These are phyloP conservation scores for Cyprinella venusta DNA, from an alignment of 2,797 vertebrate species.

Conservation along the genomic window DNA sequence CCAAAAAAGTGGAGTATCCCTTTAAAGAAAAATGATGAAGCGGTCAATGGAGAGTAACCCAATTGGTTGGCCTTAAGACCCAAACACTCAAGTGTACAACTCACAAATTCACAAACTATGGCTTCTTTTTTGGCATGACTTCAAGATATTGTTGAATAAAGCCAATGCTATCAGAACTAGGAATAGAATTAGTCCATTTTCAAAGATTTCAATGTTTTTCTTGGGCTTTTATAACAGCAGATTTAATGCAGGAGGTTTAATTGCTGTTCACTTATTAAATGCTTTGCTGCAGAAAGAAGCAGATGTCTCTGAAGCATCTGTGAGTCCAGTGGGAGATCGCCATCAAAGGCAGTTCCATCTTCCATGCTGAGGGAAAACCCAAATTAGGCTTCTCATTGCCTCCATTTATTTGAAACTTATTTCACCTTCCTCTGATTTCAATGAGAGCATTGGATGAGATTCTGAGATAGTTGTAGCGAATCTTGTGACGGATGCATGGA, in stretches of 20 bases:
- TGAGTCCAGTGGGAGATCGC: conserved; percentile 30
- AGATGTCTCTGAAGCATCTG: conserved; percentile 50
- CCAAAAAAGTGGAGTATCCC: no score
- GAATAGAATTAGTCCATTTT: not conserved
- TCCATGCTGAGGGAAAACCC: not conserved
- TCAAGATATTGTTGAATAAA: no score
- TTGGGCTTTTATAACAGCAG: conserved; percentile 12
- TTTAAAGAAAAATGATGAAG: no score
- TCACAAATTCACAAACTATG: no score
- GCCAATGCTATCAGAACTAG: not conserved
- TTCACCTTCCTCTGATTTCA: not conserved
- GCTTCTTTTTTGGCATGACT: no score
- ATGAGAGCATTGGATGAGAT: not conserved
- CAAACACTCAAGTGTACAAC: no score
- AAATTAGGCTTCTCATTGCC: conserved; percentile 29
- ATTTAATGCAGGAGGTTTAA: conserved; percentile 15
- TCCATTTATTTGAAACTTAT: conserved; percentile 11
- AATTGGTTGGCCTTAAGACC: no score
- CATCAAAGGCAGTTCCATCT: conserved; percentile 39
- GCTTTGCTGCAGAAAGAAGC: conserved; percentile 2
- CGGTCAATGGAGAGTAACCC: no score
- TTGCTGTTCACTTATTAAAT: conserved; percentile 20
- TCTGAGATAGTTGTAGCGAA: not conserved
- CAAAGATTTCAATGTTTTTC: not conserved
- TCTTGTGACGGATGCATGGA: not conserved